Evolutionary conservation across 2,113 vertebrate genomes (phyloP), one percentile per base, ranked within the genome.

Genomic region (Aramus guarauna): DNA sequence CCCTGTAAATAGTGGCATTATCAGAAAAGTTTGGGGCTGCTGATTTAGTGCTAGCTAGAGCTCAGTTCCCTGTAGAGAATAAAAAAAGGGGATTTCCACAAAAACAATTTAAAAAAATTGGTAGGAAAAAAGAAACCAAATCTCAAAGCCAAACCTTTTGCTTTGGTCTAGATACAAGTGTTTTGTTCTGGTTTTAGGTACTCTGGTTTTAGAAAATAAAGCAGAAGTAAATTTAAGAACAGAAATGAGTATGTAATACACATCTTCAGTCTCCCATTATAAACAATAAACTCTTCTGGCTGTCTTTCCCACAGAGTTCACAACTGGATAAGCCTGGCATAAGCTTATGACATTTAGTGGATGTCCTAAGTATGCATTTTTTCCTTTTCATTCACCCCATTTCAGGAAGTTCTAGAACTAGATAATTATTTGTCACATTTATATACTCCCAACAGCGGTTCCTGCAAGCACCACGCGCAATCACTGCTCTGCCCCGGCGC

Each of bases 1-100:
- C 62, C 55, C 77, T 56, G 67, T 79, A 92, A 90, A 64, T 62
- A 89, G 80, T 66, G 45, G 55, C 66, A 59, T 86, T 89, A 86
- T 45, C 66, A 79, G 67, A 79, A 86, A 92, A 79, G 81, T 79
- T 90, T 66, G 39, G 39, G 56, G 32, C 50, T 78, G 66, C 45
- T 87, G 62, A 79, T 86, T 64, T 62, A 83, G 77, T 41, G 26
- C 48, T 59, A 47, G 48, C 48, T 73, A 58, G 34, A 63, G 69
- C 56, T 75, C 47, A 20, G 11, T 39, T 79, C 50, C 29, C 56
- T 50, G 21, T 15, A 87, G 45, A 64, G 26, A 32, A 92, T 39
- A 24, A 69, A 64, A 83, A 93, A 71, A 66, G 41, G 56, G 22
- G 21, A 77, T 86, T 90, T 74, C 45, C 32, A 78, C 41, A 71